Base-by-base conservation (phyloP, 2,113 vertebrate genomes). In the Pelusios castaneus region DNA sequence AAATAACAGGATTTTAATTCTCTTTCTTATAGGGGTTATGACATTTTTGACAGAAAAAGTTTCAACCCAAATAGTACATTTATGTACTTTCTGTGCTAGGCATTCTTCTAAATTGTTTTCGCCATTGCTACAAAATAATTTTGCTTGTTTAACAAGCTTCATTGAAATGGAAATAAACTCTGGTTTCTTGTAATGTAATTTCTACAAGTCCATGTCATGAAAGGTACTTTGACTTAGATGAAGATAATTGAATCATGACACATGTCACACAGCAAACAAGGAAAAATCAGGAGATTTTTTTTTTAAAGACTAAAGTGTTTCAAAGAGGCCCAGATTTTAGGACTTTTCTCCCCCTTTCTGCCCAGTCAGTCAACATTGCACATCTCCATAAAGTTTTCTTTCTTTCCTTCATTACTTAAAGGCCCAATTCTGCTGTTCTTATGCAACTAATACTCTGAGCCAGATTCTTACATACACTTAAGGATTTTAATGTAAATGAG, bases 1-100 rank as follows among this genome's bases (percentile, higher is more conserved):
- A 98, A 98, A 98, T 98, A 98, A 98, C 97, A 43, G 97, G 97
- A 97, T 98, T 98, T 98, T 97, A 98, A 98, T 98, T 98, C 97
- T 97, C 96, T 97, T 97, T 97, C 58, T 95, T 97, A 97, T 25
- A 87, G 94, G 94, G 98, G 97, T 98, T 97, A 96, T 97, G 98
- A 98, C 98, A 98, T 97, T 97, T 97, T 73, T 96, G 85, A 95
- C 97, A 98, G 97, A 97, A 97, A 97, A 98, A 98, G 97, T 98
- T 98, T 98, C 97, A 95, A 97, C 96, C 97, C 97, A 97, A 97
- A 98, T 96, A 97, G 1, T 95, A 97, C 97, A 96, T 93, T 70
- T 96, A 95, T 98, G 96, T 98, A 95, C 96, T 96, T 97, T 92
- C 88, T 82, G 80, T 89, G 88, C 78, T 88, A 86, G 92, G 85